Evolutionary conservation across 2,113 vertebrate genomes (phyloP), one percentile per base, ranked within the genome.

Genomic region (Chionomys nivalis): DNA sequence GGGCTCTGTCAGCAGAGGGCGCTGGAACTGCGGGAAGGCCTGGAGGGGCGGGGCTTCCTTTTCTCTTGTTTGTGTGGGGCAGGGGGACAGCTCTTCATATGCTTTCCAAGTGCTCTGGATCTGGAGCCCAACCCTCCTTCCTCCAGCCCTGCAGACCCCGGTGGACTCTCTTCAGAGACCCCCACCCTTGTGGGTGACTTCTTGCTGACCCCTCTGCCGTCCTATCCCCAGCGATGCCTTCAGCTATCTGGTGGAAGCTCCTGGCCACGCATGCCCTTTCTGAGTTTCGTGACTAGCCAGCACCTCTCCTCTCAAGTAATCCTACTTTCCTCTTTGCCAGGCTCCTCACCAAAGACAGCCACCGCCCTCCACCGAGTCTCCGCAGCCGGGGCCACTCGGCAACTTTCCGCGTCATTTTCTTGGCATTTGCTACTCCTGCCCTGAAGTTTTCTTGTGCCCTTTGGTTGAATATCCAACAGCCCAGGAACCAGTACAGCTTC

Each of bases 151-250:
- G 12, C 5, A 19, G 55, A 9, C 36, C 42, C 2, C 47, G 31
- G 3, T 3, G 11, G 3, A 49, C 24, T 1, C 2, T 55, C 13
- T 19, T 47, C 33, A 1, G 17, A 31, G 44, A 75, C 5, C 3
- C 0, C n/a, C 81, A 24, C n/a, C 44, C 23, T n/a, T 0, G 1
- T 3, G 9, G 8, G 61, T n/a, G 6, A 65, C n/a, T 19, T 36
- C 66, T 23, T 11, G 7, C 39, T 24, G 23, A 24, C n/a, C 42
- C 55, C 77, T 2, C 55, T 78, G 13, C 28, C 28, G n/a, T 66
- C 42, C 0, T 28, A 0, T 28, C 19, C 21, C 47, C 63, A 23
- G 72, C 28, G 28, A 39, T 21, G 28, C 42, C 55, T 36, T 52
- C 78, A 21, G 7, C 55, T 12, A 36, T n/a, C 55, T 7, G 55